These are phyloP conservation scores for Clarias pachynema DNA, from an alignment of 2,797 vertebrate genomes.

Conservation along the genomic window DNA sequence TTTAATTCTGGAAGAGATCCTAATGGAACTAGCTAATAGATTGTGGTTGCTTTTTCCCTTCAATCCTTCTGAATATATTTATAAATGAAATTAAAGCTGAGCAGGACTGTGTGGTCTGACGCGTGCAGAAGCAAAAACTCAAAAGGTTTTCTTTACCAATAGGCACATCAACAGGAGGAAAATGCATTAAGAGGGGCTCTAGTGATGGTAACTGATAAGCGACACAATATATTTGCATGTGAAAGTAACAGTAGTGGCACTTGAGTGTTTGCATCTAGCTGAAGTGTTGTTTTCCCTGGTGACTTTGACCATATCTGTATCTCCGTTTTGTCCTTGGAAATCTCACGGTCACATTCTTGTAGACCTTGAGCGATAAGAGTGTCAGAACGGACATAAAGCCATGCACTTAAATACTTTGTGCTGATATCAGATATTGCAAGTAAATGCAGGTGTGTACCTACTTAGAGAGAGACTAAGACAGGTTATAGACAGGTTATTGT, in stretches of 20 bases:
- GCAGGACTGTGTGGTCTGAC: constrained; percentile 59
- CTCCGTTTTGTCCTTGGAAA: constrained; percentile 38
- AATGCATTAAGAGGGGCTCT: constrained; percentile 64
- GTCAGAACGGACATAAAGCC: constrained; percentile 53
- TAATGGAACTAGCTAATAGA: constrained; percentile 81
- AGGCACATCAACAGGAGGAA: constrained; percentile 68
- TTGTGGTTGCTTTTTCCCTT: constrained; percentile 75
- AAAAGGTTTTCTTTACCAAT: constrained; percentile 62
- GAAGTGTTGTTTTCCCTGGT: background rate
- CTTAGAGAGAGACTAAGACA: background rate
- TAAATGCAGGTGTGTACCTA: constrained; percentile 37
- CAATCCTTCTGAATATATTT: constrained; percentile 71
- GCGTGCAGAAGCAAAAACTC: constrained; percentile 60
- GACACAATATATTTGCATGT: constrained; percentile 40
- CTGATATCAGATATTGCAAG: constrained; percentile 41
- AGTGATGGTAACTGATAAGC: constrained; percentile 44
- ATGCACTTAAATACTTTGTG: constrained; percentile 29
- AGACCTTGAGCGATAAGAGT: constrained; percentile 60
- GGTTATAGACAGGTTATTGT: constrained; percentile 33
- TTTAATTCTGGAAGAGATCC: constrained; percentile 81
- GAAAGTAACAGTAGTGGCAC: constrained; percentile 29
- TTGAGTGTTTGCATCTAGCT: constrained; percentile 8
- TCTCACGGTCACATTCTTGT: constrained; percentile 60
- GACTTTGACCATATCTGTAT: constrained; percentile 13
- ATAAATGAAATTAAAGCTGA: constrained; percentile 75